Evolutionary conservation across 2,888 invertebrate genomes (phyloP).

Genomic region (Acleris emargana): DNA sequence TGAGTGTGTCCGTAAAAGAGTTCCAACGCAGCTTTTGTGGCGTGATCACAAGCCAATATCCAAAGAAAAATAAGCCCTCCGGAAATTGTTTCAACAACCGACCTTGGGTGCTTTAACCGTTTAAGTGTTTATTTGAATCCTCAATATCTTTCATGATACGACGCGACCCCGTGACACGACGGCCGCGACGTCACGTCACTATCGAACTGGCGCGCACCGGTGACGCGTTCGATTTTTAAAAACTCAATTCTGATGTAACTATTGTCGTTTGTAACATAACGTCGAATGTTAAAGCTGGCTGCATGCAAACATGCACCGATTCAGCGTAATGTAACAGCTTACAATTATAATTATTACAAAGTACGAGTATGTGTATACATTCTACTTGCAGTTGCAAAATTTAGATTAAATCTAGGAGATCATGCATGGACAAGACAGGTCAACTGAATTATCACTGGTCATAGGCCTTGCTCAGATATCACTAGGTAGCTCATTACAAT

Average conservation of each 20-base stretch:
- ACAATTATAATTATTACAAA: too few relatives aligned
- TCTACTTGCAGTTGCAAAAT: too few relatives aligned
- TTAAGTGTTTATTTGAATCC: conserved; percentile 31
- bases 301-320: background rate
- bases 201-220: conserved; percentile 19
- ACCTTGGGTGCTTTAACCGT: conserved; percentile 24
- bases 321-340: too few relatives aligned
- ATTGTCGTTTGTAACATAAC: background rate
- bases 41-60: background rate
- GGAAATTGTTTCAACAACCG: conserved; percentile 28
- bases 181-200: conserved; percentile 31
- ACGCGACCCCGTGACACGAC: conserved; percentile 27
- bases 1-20: too few relatives aligned
- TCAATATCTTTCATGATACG: conserved; percentile 32
- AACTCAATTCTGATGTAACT: conserved; percentile 8
- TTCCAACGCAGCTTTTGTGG: too few relatives aligned
- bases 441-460: too few relatives aligned
- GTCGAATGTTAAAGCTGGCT: background rate
- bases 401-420: too few relatives aligned
- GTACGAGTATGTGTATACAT: too few relatives aligned
- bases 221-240: conserved; percentile 22
- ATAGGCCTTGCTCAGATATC: too few relatives aligned
- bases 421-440: too few relatives aligned
- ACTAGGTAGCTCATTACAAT: too few relatives aligned
- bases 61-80: background rate